Evolutionary conservation across 2,113 vertebrate species (phyloP), one percentile per base, ranked within the genome.

Genomic region (Microtus oregoni): DNA sequence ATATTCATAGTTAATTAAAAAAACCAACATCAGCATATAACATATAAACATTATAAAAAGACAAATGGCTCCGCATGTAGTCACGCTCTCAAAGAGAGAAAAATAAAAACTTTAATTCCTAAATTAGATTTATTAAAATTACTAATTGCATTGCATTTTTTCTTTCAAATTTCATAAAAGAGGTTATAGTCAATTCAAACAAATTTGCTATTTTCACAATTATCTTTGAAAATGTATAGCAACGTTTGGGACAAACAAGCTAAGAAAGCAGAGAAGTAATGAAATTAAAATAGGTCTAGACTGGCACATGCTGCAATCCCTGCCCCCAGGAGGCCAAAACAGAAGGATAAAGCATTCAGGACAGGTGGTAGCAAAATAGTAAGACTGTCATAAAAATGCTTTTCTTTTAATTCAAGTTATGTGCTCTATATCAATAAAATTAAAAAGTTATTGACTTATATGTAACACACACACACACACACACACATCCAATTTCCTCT

Each of bases 221-320:
- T 89, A 92, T 35, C 44, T 91, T 82, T 92, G 20, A 86, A 96
- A 93, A 86, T 55, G 32, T 70, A 63, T 24, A 83, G 14, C 50
- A 47, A 93, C 50, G 10, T 95, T 38, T 63, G 50, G 61, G 5
- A 68, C 22, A 4, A 82, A 22, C 35, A 92, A 63, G 92, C 41
- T 22, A 94, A 94, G 82, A 95, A 90, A 85, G 81, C 3, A 92
- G 63, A 24, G 55, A 75, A 6, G 4, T 63, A 5, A 85, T 50
- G 4, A 88, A 68, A 93, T 91, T 67, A 87, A 96, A 93, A 89
- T 20, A 82, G 28, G 32, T 79, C 35, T 41, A 15, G 32, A 19
- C 30, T 70, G 20, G 67, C 67, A 70, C 20, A n/a, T 26, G 19
- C 65, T 86, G 1, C 3, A 72, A 52, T 52, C 32, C 20, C 63